Conservation (phyloP, 2,113 vertebrate species). For the Rissa tridactyla region DNA sequence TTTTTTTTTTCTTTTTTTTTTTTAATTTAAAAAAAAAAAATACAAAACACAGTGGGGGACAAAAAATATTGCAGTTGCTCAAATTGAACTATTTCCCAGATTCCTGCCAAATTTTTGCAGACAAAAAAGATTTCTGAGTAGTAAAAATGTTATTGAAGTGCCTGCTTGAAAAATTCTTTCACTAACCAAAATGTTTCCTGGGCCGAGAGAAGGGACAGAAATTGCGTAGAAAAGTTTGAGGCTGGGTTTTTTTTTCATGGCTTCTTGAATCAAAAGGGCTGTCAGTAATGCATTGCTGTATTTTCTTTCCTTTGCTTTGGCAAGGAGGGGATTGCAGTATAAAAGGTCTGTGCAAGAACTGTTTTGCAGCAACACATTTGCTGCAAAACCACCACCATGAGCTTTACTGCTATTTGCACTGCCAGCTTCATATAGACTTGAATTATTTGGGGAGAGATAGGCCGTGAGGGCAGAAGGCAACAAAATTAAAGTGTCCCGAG, state of each 20-base stretch:
- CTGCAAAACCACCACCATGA: background rate
- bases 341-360: background rate
- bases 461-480: background rate
- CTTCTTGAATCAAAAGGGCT: background rate
- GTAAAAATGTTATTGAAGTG: background rate
- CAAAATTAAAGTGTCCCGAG: background rate
- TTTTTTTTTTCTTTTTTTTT: background rate
- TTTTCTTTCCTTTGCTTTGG: background rate
- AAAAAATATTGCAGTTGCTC: background rate
- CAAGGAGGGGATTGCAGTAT: background rate
- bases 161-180: background rate
- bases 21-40: accelerated
- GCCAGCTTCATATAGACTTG: background rate
- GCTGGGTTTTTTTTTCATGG: background rate
- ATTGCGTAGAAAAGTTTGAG: background rate
- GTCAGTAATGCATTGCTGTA: background rate
- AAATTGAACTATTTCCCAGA: background rate
- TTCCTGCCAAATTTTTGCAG: background rate
- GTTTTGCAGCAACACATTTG: background rate
- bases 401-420: background rate
- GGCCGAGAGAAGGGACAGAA: background rate
- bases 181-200: background rate
- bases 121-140: background rate
- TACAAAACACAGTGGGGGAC: accelerated
- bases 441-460: background rate